Evolutionary conservation across 2,113 vertebrate genomes (phyloP).

Genomic region (Cygnus atratus): DNA sequence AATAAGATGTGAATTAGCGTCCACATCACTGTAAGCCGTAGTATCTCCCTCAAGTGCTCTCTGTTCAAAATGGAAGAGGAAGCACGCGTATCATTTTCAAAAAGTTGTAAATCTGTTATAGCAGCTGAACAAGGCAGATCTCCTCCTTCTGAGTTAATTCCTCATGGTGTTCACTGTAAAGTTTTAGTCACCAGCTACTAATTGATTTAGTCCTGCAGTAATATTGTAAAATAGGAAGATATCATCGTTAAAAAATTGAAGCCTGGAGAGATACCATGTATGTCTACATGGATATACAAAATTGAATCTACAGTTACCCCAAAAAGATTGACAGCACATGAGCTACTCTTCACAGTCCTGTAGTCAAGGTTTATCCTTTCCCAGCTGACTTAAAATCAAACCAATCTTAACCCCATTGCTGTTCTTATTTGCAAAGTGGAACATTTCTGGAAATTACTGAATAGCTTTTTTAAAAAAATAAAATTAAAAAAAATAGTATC

Average conservation of each 20-base stretch:
- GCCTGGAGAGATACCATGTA: not conserved
- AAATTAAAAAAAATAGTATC: not conserved
- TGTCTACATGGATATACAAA: not conserved
- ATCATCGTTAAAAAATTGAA: not conserved
- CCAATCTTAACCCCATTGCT: fast-evolving
- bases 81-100: not conserved
- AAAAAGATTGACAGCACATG: not conserved
- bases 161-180: fast-evolving
- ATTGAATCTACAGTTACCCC: not conserved
- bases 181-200: not conserved
- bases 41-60: not conserved
- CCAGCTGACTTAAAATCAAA: not conserved
- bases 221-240: not conserved
- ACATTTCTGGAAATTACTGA: not conserved
- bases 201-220: not conserved
- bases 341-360: not conserved
- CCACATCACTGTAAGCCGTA: not conserved
- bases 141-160: not conserved
- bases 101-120: not conserved
- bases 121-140: not conserved
- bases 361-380: not conserved
- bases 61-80: not conserved
- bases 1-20: constrained; percentile 16
- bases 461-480: no score
- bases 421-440: not conserved